phyloP scores from a whole-genome alignment of 2,888 invertebrate species.

The Pteria penguin region DNA sequence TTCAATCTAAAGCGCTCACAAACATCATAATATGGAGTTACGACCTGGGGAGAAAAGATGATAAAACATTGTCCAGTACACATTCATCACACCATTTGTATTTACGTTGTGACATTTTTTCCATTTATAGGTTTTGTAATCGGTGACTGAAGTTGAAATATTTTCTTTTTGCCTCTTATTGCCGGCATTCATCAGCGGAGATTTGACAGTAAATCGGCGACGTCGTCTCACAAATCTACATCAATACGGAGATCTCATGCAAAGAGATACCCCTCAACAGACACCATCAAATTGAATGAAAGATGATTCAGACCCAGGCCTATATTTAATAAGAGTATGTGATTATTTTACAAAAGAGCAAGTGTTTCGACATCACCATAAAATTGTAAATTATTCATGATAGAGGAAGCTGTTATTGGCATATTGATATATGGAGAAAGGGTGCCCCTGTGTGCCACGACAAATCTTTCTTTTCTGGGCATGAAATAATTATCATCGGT shows the following conservation, averaged over 20 bases:
- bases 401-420: slow-evolving; percentile 36
- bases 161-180: slow-evolving; percentile 26
- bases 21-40: not conserved
- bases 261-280: not conserved
- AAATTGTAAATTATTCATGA: slow-evolving; percentile 44
- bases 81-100: not conserved
- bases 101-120: not conserved
- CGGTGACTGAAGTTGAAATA: slow-evolving; percentile 6
- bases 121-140: slow-evolving; percentile 12
- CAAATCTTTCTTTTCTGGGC: slow-evolving; percentile 41
- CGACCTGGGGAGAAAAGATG: not conserved
- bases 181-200: slow-evolving; percentile 20
- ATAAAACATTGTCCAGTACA: not conserved
- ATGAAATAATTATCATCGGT: slow-evolving; percentile 38
- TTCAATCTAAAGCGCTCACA: not conserved
- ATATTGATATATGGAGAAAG: slow-evolving; percentile 32
- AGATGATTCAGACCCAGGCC: slow-evolving; percentile 36
- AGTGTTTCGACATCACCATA: slow-evolving; percentile 22
- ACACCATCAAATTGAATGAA: slow-evolving; percentile 41
- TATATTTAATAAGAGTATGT: slow-evolving; percentile 46
- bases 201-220: slow-evolving; percentile 23
- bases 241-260: slow-evolving; percentile 9
- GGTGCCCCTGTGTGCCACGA: slow-evolving; percentile 37
- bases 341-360: slow-evolving; percentile 41
- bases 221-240: slow-evolving; percentile 6